A percentile compares a stretch with the other conserved stretches of the same genome.
Evolutionary conservation across 2,797 vertebrate species (phyloP).

Genomic region (Mycteria americana): DNA sequence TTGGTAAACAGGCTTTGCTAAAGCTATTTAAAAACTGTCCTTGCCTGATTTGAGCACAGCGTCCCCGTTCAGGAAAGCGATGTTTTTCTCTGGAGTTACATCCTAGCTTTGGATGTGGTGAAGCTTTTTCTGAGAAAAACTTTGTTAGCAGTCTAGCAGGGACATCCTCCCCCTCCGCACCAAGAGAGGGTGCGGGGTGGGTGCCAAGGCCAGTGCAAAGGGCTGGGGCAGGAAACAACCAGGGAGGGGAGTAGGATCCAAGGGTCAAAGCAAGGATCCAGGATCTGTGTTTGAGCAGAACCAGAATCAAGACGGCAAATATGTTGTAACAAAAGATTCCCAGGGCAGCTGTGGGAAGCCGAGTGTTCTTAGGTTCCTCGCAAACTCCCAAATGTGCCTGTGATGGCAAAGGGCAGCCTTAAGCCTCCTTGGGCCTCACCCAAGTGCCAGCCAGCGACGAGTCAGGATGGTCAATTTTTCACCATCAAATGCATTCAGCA

Average conservation of each 20-base stretch:
- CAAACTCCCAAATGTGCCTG: not conserved
- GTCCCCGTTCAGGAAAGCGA: not conserved
- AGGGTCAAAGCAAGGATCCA: not conserved
- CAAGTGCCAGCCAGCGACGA: not conserved
- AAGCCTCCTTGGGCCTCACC: not conserved
- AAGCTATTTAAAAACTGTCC: not conserved
- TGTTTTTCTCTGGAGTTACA: not conserved
- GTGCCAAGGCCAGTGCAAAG: not conserved
- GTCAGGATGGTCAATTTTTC: not conserved
- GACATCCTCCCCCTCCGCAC: not conserved
- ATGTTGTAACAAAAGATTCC: not conserved
- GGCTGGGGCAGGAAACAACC: not conserved
- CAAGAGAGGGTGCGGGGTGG: fast-evolving
- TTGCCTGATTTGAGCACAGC: not conserved
- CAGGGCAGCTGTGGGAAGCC: not conserved
- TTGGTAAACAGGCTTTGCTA: not conserved
- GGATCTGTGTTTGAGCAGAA: not conserved
- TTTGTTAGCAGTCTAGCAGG: not conserved
- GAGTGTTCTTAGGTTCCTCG: not conserved
- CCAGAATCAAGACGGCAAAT: not conserved
- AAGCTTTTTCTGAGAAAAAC: not conserved
- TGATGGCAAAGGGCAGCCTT: not conserved
- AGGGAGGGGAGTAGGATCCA: not conserved
- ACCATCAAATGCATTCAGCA: not conserved
- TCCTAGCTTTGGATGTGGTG: not conserved